Conservation (phyloP, 2,888 invertebrate genomes). For the Entomobrya multifasciata region DNA sequence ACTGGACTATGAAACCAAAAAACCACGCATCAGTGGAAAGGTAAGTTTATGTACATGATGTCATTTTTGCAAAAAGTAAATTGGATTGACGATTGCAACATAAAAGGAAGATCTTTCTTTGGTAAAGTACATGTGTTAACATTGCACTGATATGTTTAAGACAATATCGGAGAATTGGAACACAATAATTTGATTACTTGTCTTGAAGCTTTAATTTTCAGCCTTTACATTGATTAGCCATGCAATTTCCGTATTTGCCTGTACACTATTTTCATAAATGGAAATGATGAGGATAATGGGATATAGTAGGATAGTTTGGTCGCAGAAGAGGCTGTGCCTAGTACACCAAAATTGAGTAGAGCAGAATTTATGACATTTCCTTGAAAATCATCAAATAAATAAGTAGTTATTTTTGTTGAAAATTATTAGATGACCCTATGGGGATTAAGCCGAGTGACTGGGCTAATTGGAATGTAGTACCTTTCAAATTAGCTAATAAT, state of each 20-base stretch:
- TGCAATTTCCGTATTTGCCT: constrained; percentile 26
- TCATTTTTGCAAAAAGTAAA: background rate
- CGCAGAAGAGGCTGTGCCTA: background rate
- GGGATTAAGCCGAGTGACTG: no score
- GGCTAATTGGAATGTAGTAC: no score
- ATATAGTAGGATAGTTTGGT: no score
- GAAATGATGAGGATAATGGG: background rate
- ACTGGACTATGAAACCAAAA: no score
- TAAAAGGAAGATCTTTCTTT: constrained; percentile 18
- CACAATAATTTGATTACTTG: constrained; percentile 3
- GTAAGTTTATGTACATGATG: background rate
- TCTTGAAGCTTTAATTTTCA: background rate
- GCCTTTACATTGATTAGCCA: background rate
- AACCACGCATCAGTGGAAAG: background rate
- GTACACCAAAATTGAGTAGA: background rate
- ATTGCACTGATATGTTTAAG: background rate
- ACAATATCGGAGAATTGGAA: background rate
- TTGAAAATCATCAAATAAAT: constrained; percentile 16
- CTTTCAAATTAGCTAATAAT: no score
- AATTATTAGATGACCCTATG: no score
- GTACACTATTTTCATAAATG: background rate
- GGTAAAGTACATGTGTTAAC: background rate
- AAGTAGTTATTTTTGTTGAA: no score
- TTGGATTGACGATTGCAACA: background rate
- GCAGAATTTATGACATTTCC: constrained; percentile 22